Percentiles rank a stretch among this genome's conserved stretches.
phyloP scores from a whole-genome alignment of 2,113 vertebrate genomes.

The Camelus bactrianus region DNA sequence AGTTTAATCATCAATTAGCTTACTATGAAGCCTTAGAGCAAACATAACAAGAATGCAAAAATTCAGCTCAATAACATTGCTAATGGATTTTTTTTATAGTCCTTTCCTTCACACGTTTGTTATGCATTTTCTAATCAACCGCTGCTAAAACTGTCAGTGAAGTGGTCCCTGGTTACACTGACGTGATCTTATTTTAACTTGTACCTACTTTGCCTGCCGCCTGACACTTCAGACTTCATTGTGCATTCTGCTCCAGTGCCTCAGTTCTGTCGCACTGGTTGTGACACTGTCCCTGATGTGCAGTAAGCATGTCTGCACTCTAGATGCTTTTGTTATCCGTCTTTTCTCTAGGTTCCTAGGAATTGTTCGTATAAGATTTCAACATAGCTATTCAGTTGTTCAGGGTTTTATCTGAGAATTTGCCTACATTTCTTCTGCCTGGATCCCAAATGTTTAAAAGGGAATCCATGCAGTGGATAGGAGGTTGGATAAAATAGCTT shows the following conservation, averaged over 20 bases:
- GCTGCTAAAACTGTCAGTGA: not conserved
- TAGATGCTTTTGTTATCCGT: not conserved
- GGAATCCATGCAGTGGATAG: not conserved
- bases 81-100: not conserved
- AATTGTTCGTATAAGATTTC: not conserved
- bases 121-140: slow-evolving; percentile 25
- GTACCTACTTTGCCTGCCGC: not conserved
- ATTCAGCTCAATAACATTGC: not conserved
- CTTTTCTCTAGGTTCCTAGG: not conserved
- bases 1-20: not conserved
- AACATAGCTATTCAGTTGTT: not conserved
- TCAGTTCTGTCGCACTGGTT: not conserved
- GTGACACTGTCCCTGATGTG: not conserved
- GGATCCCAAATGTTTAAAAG: not conserved
- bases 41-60: not conserved
- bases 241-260: not conserved
- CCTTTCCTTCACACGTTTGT: not conserved
- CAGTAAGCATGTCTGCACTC: not conserved
- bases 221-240: not conserved
- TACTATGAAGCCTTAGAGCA: not conserved
- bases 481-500: not conserved
- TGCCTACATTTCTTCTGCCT: not conserved
- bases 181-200: not conserved
- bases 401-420: not conserved
- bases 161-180: not conserved